Evolutionary conservation across 2,888 invertebrate genomes (phyloP), one percentile per base, ranked within the genome.

Genomic region (Gerris lacustris): DNA sequence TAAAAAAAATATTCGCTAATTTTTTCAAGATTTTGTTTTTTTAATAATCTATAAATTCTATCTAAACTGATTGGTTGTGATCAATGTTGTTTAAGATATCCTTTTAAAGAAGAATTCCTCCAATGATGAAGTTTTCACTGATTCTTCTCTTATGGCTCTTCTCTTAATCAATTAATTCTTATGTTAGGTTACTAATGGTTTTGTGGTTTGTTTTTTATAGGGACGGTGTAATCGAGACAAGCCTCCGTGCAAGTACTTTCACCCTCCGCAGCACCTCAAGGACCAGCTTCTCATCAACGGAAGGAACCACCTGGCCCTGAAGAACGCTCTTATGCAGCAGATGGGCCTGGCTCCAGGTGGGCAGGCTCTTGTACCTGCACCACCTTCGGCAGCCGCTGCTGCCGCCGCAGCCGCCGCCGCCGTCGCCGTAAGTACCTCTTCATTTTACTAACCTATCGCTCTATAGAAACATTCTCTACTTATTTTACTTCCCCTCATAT

Each of bases 211-310:
- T 2, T 55, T 76, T 76, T 86, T 85, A 7, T 87, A 99, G 99
- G 98, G 98, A 81, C 96, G 98, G 85, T 99, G 99, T 88, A 98
- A 98, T 83, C 90, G 99, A 80, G 98, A 99, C 85, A 98, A 99
- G 83, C 99, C 99, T 76, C 98, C 98, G 79, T 99, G 99, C 92
- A 99, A 99, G 87, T 99, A 99, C 86, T 96, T 99, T 85, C 99
- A 99, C 85, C 99, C 99, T 78, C 99, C 99, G 78, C 98, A 98
- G 84, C 99, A 99, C 84, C 87, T 99, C 80, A 97, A 98, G 86
- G 99, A 99, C 85, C 98, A 99, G 87, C 87, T 99, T 82, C 87
- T 99, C 83, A 97, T 99, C 86, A 99, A 99, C 86, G 99, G 99
- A 77, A 88, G 97, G 81, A 98, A 99, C 87, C 98, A 99, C 86